These are phyloP conservation scores for Halictus quadricinctus DNA, from an alignment of 2,888 invertebrate species.

Conservation along the genomic window DNA sequence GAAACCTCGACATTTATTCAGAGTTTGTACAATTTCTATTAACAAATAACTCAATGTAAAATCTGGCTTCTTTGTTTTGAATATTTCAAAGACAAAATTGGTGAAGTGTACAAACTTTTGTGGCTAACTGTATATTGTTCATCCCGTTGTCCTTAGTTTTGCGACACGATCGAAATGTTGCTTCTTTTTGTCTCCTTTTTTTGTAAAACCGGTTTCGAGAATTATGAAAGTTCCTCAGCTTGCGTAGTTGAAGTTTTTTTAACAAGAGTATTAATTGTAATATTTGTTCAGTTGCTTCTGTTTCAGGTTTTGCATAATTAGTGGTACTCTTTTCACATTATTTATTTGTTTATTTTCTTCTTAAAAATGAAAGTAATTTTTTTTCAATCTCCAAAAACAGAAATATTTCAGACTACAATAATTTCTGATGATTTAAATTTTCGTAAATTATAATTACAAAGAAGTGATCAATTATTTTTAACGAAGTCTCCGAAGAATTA, in stretches of 20 bases:
- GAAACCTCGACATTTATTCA: neutral
- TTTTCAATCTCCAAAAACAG: neutral
- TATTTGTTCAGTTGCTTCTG: neutral
- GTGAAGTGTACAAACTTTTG: neutral
- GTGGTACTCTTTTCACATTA: neutral
- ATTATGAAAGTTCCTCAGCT: neutral
- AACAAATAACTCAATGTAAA: neutral
- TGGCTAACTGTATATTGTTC: constrained; percentile 6
- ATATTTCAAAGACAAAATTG: neutral
- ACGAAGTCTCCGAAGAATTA: no score
- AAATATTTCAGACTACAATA: neutral
- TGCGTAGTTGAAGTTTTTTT: neutral
- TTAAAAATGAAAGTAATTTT: neutral
- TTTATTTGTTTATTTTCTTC: neutral
- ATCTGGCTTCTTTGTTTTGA: neutral
- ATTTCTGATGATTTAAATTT: neutral
- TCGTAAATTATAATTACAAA: neutral
- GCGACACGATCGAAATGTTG: constrained; percentile 9
- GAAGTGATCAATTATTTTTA: no score
- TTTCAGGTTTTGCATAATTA: neutral
- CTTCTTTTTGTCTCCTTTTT: neutral
- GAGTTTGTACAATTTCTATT: neutral
- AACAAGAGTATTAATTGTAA: neutral
- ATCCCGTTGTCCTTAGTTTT: constrained; percentile 22
- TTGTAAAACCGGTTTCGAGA: neutral